Conservation (phyloP, 2,797 vertebrate genomes). For the Odontamblyopus rebecca region DNA sequence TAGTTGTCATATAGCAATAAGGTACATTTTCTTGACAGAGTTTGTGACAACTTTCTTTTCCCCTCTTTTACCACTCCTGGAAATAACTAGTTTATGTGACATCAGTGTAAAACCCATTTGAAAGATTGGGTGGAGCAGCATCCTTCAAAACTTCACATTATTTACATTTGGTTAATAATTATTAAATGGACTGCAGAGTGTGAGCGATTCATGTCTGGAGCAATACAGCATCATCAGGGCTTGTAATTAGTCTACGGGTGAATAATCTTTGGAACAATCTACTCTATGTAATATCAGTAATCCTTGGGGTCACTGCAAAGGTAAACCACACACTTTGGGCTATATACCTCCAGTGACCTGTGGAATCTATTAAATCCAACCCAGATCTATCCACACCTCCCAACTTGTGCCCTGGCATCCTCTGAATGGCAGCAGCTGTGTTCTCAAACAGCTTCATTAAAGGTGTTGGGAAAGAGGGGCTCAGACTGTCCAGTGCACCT, state of each 20-base stretch:
- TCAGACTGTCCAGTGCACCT: conserved; percentile 42
- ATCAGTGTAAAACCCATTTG: conserved; percentile 2
- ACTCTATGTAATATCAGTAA: background rate
- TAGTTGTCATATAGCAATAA: background rate
- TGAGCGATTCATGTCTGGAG: conserved; percentile 25
- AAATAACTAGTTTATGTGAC: background rate
- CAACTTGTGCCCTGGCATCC: conserved; percentile 36
- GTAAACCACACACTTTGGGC: conserved; percentile 1
- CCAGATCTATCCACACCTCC: conserved; percentile 55
- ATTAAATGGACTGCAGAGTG: conserved; percentile 12
- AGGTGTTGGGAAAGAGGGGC: conserved; percentile 32
- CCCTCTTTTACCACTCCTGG: background rate
- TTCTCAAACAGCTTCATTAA: conserved; percentile 71
- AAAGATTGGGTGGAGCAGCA: conserved; percentile 4
- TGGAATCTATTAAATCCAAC: conserved; percentile 59
- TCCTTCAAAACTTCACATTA: conserved; percentile 15
- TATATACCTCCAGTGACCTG: conserved; percentile 30
- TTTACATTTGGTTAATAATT: background rate
- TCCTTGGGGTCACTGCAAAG: conserved; percentile 23
- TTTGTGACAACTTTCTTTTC: background rate
- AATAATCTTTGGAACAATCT: background rate
- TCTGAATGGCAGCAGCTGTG: conserved; percentile 62
- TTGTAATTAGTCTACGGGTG: conserved; percentile 5
- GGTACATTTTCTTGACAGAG: background rate
- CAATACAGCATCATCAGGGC: conserved; percentile 6